Evolutionary conservation across 2,888 invertebrate genomes (phyloP).

Genomic region (Eurytoma californica): DNA sequence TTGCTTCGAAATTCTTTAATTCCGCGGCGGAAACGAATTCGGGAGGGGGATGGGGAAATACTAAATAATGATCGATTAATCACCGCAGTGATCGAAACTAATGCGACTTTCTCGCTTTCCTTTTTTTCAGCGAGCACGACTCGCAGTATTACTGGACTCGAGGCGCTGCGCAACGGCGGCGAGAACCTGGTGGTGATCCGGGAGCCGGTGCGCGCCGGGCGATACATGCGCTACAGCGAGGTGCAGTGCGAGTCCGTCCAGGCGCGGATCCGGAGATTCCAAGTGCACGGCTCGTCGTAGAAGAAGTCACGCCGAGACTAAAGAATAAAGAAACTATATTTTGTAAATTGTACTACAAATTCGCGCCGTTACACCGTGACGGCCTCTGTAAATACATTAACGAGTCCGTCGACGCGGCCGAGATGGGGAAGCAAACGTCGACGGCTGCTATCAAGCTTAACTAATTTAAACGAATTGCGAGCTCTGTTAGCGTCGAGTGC

Average conservation of each 20-base stretch:
- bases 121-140: conserved; percentile 56
- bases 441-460: conserved; percentile 49
- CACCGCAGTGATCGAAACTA: no score
- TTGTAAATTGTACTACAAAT: conserved; percentile 45
- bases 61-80: no score
- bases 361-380: conserved; percentile 10
- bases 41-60: no score
- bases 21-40: no score
- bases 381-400: conserved; percentile 40
- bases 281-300: conserved; percentile 69
- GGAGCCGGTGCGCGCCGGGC: conserved; percentile 74
- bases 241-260: conserved; percentile 76
- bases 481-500: conserved; percentile 8
- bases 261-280: conserved; percentile 75
- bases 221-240: conserved; percentile 75
- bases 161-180: conserved; percentile 74
- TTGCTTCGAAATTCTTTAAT: no score
- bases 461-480: conserved; percentile 46
- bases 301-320: not conserved
- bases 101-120: not conserved
- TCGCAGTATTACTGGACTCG: conserved; percentile 69
- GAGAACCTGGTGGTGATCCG: conserved; percentile 76
- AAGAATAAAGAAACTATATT: conserved; percentile 33
- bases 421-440: not conserved
- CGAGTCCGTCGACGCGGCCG: not conserved